phyloP scores from a whole-genome alignment of 1,140 invertebrate genomes.

The Aphis gossypii region DNA sequence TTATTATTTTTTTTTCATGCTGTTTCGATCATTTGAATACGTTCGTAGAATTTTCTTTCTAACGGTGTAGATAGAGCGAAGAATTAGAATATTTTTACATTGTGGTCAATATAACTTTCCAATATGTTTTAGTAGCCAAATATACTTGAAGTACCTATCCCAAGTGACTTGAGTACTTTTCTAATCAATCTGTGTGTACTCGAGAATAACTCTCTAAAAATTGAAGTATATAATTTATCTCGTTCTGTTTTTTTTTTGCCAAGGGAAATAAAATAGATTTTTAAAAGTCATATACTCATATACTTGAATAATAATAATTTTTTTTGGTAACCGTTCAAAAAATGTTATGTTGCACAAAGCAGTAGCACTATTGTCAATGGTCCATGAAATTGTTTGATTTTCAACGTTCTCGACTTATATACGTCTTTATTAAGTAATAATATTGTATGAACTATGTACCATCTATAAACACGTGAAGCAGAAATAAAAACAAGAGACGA shows the following conservation, averaged over 20 bases:
- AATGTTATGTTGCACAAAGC: not conserved
- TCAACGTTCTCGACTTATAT: not conserved
- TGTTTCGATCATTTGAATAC: not conserved
- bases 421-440: not conserved
- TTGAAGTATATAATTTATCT: not conserved
- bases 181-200: conserved; percentile 3
- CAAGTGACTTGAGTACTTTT: not conserved
- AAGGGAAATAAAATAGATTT: conserved; percentile 20
- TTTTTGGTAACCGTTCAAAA: not conserved
- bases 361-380: not conserved
- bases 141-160: conserved; percentile 17
- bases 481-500: not conserved
- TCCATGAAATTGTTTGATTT: not conserved
- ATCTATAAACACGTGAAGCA: not conserved
- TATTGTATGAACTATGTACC: not conserved
- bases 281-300: not conserved
- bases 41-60: not conserved
- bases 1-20: not conserved
- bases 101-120: not conserved
- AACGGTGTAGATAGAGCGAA: not conserved
- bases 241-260: not conserved
- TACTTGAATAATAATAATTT: conserved; percentile 13
- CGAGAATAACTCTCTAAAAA: conserved; percentile 14
- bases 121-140: not conserved
- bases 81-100: not conserved